Evolutionary conservation across 2,888 invertebrate species (phyloP).

Genomic region (Tetheella fluctuosa): DNA sequence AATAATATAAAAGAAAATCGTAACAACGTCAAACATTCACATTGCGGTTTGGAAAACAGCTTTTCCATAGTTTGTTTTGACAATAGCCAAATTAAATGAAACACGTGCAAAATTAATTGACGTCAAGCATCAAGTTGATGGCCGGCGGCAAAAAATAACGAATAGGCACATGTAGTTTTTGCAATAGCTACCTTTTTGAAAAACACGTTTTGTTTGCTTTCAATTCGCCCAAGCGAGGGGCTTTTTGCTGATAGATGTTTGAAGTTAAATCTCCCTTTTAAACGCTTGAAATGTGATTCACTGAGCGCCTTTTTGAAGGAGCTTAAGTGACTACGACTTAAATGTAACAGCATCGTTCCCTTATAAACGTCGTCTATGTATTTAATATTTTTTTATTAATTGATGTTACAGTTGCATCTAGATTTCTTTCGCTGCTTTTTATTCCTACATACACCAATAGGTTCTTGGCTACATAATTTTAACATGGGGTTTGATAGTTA

Average conservation of each 20-base stretch:
- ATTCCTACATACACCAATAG: no score
- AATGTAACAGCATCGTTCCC: constrained; percentile 32
- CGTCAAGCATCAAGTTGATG: constrained; percentile 38
- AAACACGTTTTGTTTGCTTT: constrained; percentile 79
- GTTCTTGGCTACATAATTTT: background rate
- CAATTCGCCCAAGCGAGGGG: constrained; percentile 68
- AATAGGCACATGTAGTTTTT: constrained; percentile 60
- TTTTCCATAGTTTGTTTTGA: background rate
- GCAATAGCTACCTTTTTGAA: constrained; percentile 69
- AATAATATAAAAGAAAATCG: background rate
- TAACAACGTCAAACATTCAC: background rate
- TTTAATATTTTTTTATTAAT: background rate
- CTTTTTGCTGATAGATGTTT: constrained; percentile 70
- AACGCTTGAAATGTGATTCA: constrained; percentile 77
- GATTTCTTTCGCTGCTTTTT: no score
- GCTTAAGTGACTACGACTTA: constrained; percentile 56
- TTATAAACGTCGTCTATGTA: background rate
- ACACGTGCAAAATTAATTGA: constrained; percentile 41
- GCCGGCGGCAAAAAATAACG: constrained; percentile 65
- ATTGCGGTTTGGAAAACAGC: background rate
- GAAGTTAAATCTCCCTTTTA: constrained; percentile 81
- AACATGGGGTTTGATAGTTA: constrained; percentile 6
- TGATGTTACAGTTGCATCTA: no score
- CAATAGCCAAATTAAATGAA: constrained; percentile 19
- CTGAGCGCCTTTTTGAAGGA: constrained; percentile 66